These are phyloP conservation scores for Physeter macrocephalus DNA, from an alignment of 2,113 vertebrate genomes.

Conservation along the genomic window DNA sequence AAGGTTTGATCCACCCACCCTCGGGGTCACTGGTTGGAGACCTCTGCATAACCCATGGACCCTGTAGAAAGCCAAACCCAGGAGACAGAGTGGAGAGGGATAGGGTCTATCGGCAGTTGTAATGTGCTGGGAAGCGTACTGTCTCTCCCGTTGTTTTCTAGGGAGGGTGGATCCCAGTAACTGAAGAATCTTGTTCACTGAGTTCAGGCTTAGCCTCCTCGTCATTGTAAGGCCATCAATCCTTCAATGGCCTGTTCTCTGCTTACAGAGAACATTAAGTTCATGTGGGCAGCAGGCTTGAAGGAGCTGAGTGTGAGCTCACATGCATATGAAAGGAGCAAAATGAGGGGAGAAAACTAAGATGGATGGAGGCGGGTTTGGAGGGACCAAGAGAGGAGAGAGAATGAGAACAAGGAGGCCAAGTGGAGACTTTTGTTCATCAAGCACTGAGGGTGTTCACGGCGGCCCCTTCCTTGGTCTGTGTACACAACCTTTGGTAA, in stretches of 20 bases:
- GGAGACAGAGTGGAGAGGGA: background rate
- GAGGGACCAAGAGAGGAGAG: background rate
- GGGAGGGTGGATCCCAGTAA: background rate
- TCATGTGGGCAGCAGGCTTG: background rate
- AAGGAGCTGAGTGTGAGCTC: background rate
- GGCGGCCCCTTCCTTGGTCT: background rate
- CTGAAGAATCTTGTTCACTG: background rate
- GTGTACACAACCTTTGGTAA: background rate
- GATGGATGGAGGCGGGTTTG: background rate
- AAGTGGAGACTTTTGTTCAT: background rate
- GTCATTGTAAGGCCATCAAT: background rate
- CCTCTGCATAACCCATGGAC: background rate
- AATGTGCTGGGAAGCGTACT: rapidly evolving
- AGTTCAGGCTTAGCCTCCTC: background rate
- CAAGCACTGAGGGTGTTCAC: background rate
- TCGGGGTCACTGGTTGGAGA: background rate
- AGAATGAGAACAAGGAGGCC: background rate
- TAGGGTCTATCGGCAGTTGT: rapidly evolving
- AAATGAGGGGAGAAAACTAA: background rate
- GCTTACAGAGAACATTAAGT: background rate
- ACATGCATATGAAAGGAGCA: rapidly evolving
- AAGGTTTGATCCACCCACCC: background rate
- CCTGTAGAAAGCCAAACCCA: background rate
- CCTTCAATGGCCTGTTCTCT: background rate
- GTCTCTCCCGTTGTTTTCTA: background rate